Conservation (phyloP, 2,113 vertebrate species). For the Progne subis region DNA sequence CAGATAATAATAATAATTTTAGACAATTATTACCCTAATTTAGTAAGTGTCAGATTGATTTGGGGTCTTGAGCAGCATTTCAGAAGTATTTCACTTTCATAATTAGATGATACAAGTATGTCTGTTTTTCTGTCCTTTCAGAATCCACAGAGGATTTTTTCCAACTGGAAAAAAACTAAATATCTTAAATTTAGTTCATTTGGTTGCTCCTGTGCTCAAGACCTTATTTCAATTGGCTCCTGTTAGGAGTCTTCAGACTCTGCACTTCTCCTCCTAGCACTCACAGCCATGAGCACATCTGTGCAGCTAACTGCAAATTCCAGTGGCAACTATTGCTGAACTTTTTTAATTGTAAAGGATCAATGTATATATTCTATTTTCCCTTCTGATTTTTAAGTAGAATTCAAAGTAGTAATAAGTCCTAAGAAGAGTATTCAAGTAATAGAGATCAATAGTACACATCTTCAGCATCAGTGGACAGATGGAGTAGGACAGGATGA, state of each 20-base stretch:
- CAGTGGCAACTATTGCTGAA: neutral
- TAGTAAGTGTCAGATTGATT: neutral
- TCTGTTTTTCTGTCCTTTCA: neutral
- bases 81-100: neutral
- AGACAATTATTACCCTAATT: neutral
- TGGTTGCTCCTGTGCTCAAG: neutral
- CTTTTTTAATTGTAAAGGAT: neutral
- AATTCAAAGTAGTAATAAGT: neutral
- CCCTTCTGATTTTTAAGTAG: neutral
- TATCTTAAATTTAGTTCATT: neutral
- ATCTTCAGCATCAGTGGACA: neutral
- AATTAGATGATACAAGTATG: neutral
- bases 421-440: neutral
- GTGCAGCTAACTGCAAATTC: neutral
- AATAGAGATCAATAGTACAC: neutral
- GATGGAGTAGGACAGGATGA: neutral
- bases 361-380: neutral
- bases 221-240: neutral
- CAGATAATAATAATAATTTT: neutral
- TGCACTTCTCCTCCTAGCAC: neutral
- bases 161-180: neutral
- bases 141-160: neutral
- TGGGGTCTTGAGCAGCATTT: neutral
- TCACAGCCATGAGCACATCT: neutral
- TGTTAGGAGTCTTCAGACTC: neutral